Percentiles rank a stretch among this genome's conserved stretches.
These are phyloP conservation scores for Colletes collaris DNA, from an alignment of 2,888 invertebrate genomes.

Conservation along the genomic window DNA sequence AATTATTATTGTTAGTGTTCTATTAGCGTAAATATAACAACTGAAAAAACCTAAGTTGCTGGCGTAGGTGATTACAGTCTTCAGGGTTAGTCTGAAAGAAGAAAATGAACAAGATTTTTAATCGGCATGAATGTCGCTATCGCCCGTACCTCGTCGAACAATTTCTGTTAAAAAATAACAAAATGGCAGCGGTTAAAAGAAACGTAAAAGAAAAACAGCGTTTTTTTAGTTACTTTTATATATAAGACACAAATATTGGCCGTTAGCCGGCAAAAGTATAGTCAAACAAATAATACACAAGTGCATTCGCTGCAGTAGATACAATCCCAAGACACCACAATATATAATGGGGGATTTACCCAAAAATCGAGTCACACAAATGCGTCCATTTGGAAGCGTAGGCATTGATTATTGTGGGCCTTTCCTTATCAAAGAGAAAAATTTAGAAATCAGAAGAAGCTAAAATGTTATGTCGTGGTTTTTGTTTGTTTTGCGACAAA, in stretches of 20 bases:
- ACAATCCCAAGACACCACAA: background rate
- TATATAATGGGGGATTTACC: constrained; percentile 2
- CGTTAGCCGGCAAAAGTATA: background rate
- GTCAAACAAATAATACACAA: background rate
- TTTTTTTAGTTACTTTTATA: too few relatives aligned
- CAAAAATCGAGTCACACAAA: background rate
- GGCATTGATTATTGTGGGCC: background rate
- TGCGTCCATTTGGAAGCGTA: background rate
- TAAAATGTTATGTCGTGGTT: constrained; percentile 60
- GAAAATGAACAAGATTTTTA: too few relatives aligned
- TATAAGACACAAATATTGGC: constrained; percentile 20
- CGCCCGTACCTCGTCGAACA: too few relatives aligned
- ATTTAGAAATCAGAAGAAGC: background rate
- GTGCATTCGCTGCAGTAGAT: constrained; percentile 1
- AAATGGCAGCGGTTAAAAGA: too few relatives aligned
- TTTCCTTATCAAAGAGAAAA: background rate
- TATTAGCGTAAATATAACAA: too few relatives aligned
- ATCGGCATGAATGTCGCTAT: too few relatives aligned
- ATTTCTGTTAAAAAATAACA: too few relatives aligned
- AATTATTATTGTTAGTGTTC: too few relatives aligned
- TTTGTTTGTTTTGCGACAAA: constrained; percentile 63
- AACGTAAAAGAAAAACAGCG: too few relatives aligned
- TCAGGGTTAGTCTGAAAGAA: too few relatives aligned
- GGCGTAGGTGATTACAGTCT: too few relatives aligned
- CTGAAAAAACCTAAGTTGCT: too few relatives aligned